Evolutionary conservation across 2,888 invertebrate species (phyloP), one percentile per base, ranked within the genome.

Genomic region (Lamellibrachia columna): DNA sequence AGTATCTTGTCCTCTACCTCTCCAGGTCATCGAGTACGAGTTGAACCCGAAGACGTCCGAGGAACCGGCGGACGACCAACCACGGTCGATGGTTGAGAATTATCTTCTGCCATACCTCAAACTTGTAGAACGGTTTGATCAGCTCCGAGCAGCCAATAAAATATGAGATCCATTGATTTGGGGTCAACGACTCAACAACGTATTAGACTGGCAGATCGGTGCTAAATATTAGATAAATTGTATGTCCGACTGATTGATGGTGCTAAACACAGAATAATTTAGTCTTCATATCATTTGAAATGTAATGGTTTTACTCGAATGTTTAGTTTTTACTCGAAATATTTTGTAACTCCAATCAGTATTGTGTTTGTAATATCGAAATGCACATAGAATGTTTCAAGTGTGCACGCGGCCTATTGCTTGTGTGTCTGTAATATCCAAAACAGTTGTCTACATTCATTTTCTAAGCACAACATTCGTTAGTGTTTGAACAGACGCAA

Each of bases 101-200:
- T 91, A 93, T n/a, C 94, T 96, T 22, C 94, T 95, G 58, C 95
- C 95, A 7, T 95, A 93, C 93, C 95, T 95, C 92, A 94, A 94
- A 93, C 95, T 95, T 92, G 95, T 95, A 8, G 95, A 95, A 91
- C 93, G 94, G 53, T 95, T 95, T 93, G 96, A 96, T 93, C 93
- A 95, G 92, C 94, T 96, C 1, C 93, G 94, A 52, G 95, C 95
- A 4, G 92, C 93, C 4, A 92, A 92, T 28, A 92, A 90, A 75
- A 91, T 93, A 91, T 92, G 90, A 55, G 55, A 55, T 55, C 8
- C 55, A 2, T 55, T 3, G 55, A 55, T 6, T 75, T 75, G 75
- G 15, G n/a, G 22, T 11, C 60, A 60, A 60, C 60, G n/a, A 6
- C 15, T 11, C 60, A 60, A 60, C 60, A 75, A 6, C 15, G n/a